These are phyloP conservation scores for Maccullochella peelii DNA, from an alignment of 2,113 vertebrate species.

Conservation along the genomic window DNA sequence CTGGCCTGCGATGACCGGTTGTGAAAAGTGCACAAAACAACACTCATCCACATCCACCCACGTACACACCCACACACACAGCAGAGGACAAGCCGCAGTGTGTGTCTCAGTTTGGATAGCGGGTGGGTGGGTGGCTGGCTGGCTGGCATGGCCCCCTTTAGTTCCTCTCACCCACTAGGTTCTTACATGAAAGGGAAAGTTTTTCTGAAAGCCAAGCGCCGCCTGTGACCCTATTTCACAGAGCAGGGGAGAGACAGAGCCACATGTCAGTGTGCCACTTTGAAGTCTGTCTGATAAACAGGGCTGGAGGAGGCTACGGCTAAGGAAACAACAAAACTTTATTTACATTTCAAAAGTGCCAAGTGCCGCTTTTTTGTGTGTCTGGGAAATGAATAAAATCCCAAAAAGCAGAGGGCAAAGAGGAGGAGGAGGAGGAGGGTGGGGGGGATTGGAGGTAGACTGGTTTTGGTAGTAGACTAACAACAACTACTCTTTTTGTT, in stretches of 20 bases:
- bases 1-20: constrained; percentile 45
- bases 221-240: constrained; percentile 79
- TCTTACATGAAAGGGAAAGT: constrained; percentile 79
- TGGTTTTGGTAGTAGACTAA: constrained; percentile 24
- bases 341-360: constrained; percentile 81
- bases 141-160: constrained; percentile 71
- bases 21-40: constrained; percentile 28
- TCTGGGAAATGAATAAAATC: constrained; percentile 61
- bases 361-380: constrained; percentile 62
- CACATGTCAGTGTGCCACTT: constrained; percentile 77
- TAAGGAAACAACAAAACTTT: constrained; percentile 79
- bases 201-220: constrained; percentile 70
- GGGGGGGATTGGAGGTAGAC: constrained; percentile 1
- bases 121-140: constrained; percentile 59
- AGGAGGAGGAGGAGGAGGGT: background rate
- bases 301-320: constrained; percentile 74
- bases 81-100: constrained; percentile 43
- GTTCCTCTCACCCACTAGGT: constrained; percentile 75
- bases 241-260: constrained; percentile 69
- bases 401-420: background rate
- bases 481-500: constrained; percentile 45
- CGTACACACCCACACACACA: constrained; percentile 24
- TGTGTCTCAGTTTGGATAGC: constrained; percentile 50
- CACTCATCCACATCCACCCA: constrained; percentile 29
- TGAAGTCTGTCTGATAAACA: constrained; percentile 81